Conservation (phyloP, 2,888 invertebrate genomes). For the Dryobota labecula region DNA sequence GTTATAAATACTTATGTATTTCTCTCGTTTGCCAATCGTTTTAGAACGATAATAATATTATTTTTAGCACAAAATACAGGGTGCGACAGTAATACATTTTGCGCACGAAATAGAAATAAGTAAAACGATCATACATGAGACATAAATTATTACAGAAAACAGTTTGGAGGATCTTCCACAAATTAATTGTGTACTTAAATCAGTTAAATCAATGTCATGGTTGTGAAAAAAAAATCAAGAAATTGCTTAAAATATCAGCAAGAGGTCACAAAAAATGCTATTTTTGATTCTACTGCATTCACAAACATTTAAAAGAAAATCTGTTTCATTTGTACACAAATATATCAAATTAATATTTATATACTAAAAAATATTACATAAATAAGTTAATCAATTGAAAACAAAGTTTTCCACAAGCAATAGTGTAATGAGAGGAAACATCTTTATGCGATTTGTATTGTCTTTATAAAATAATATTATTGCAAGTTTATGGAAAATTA, state of each 20-base stretch:
- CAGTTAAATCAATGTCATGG: slow-evolving; percentile 72
- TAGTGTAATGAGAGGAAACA: background rate
- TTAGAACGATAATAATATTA: slow-evolving; percentile 47
- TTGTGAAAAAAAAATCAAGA: slow-evolving; percentile 52
- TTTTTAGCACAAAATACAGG: slow-evolving; percentile 36
- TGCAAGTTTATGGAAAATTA: background rate
- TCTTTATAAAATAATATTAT: background rate
- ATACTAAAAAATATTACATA: background rate
- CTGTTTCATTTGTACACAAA: slow-evolving; percentile 16
- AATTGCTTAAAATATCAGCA: slow-evolving; percentile 26
- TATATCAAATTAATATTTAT: slow-evolving; percentile 13
- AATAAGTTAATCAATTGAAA: background rate
- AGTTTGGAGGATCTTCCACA: slow-evolving; percentile 30
- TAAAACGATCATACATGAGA: slow-evolving; percentile 17
- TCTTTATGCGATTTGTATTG: background rate
- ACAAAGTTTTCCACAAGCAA: background rate
- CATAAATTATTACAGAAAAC: slow-evolving; percentile 18
- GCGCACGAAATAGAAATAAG: slow-evolving; percentile 23
- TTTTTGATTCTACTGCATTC: slow-evolving; percentile 21
- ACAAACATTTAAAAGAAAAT: slow-evolving; percentile 20
- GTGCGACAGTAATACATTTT: slow-evolving; percentile 36
- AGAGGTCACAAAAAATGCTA: background rate
- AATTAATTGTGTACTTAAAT: slow-evolving; percentile 50
- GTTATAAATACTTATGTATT: slow-evolving; percentile 70
- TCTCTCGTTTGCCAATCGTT: slow-evolving; percentile 66